Conservation (phyloP, 2,888 invertebrate genomes). For the Suillia variegata region DNA sequence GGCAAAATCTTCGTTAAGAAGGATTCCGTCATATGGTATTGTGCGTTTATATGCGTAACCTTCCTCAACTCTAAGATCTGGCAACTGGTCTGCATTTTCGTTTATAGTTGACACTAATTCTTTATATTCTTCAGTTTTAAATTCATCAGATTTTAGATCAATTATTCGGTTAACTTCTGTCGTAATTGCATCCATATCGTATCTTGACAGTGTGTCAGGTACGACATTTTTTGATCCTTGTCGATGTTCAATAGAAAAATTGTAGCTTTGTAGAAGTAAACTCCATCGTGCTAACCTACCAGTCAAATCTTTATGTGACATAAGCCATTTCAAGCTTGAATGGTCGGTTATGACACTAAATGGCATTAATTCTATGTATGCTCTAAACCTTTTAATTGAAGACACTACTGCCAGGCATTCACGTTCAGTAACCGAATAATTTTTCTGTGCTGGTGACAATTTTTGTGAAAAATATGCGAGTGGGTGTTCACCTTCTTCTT, state of each 20-base stretch:
- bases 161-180: too few relatives aligned
- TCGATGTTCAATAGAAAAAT: conserved; percentile 32
- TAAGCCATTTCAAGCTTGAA: conserved; percentile 36
- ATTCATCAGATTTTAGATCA: too few relatives aligned
- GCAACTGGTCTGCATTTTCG: too few relatives aligned
- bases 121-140: too few relatives aligned
- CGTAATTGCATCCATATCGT: too few relatives aligned
- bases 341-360: conserved; percentile 35
- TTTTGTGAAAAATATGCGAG: conserved; percentile 21
- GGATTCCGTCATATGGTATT: too few relatives aligned
- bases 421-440: conserved; percentile 20
- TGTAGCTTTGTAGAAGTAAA: conserved; percentile 32
- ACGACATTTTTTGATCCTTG: conserved; percentile 32
- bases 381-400: conserved; percentile 24
- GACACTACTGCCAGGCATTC: conserved; percentile 25
- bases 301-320: conserved; percentile 34
- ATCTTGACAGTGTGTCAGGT: conserved; percentile 22
- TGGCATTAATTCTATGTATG: conserved; percentile 22
- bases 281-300: conserved; percentile 39
- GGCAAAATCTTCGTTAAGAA: too few relatives aligned
- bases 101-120: too few relatives aligned
- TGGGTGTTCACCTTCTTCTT: neutral
- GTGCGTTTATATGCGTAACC: too few relatives aligned
- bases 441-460: conserved; percentile 15
- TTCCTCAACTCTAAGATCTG: too few relatives aligned